Evolutionary conservation across 2,797 vertebrate genomes (phyloP), one percentile per base, ranked within the genome.

Genomic region (Chelonia mydas): DNA sequence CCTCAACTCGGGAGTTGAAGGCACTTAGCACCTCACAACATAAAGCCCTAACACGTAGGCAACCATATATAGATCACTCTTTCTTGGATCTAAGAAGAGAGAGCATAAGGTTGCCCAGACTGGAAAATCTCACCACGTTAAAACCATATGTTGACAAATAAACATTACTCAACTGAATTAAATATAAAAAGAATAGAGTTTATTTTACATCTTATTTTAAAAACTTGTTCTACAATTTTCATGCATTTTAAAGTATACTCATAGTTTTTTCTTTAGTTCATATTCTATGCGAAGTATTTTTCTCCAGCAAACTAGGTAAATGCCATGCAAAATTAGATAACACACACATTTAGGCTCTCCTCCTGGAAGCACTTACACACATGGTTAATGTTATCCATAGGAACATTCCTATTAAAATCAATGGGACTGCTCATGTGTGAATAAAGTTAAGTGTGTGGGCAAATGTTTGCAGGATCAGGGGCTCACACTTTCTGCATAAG

Each of bases 41-140:
- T 81, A 87, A 86, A 16, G 51, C n/a, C 77, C 83, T 96, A 92
- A 94, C 81, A 83, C 94, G 97, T 96, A 97, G 92, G 92, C 90
- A 98, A 91, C 85, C 78, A 41, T 83, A 77, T 90, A 77, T 96
- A 97, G 90, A 86, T 98, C 96, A 98, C 83, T 97, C 83, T 72
- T 88, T 95, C 88, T 92, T 97, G 93, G 96, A 88, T 94, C 86
- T 90, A 50, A 85, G 74, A 89, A 91, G 96, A 94, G 96, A 94
- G 93, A 95, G 11, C 51, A 86, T 55, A 95, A 97, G 82, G 92
- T 96, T 90, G 83, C 95, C 97, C 94, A 97, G 94, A 96, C 90
- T 27, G 57, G 95, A 97, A 96, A 97, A 95, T 5, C 6, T 8
- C 82, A 15, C 87, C 90, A 96, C 96, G 98, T 96, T 89, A 97